A percentile compares a stretch with the other conserved stretches of the same genome.
Conservation (phyloP, 2,888 invertebrate genomes). For the Zootermopsis nevadensis region DNA sequence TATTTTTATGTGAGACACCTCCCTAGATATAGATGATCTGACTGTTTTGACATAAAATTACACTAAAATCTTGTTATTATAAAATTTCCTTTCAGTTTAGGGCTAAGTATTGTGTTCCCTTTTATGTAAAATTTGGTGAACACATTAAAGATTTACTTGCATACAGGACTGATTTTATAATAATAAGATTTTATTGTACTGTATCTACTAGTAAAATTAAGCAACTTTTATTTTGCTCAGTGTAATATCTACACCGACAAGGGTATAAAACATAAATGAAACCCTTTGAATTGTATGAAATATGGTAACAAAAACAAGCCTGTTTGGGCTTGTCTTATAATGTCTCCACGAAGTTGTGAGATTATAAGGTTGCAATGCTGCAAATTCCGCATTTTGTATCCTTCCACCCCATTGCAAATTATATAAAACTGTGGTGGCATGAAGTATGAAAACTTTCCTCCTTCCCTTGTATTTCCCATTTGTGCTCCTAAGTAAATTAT, state of each 20-base stretch:
- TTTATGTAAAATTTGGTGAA: constrained; percentile 14
- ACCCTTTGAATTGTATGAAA: constrained; percentile 1
- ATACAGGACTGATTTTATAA: constrained; percentile 19
- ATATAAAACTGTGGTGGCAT: not conserved
- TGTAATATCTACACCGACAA: not conserved
- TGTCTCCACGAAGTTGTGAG: constrained; percentile 2
- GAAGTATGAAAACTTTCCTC: not conserved
- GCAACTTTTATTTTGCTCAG: not conserved
- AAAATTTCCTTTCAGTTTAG: not conserved
- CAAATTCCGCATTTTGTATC: not conserved
- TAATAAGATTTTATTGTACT: constrained; percentile 35
- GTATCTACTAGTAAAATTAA: constrained; percentile 14
- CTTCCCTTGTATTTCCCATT: constrained; percentile 3
- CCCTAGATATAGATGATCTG: constrained; percentile 18
- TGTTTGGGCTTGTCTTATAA: not conserved
- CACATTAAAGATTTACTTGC: constrained; percentile 2
- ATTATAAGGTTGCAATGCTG: not conserved
- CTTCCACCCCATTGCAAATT: not conserved
- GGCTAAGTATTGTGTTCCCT: not conserved
- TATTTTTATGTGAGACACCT: constrained; percentile 48
- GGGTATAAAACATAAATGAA: not conserved
- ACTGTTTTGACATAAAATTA: constrained; percentile 13
- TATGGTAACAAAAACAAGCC: not conserved
- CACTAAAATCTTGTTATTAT: constrained; percentile 30
- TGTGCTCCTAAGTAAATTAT: constrained; percentile 10